These are phyloP conservation scores for Myrmophylax atrothorax DNA, from an alignment of 2,113 vertebrate genomes.

Conservation along the genomic window DNA sequence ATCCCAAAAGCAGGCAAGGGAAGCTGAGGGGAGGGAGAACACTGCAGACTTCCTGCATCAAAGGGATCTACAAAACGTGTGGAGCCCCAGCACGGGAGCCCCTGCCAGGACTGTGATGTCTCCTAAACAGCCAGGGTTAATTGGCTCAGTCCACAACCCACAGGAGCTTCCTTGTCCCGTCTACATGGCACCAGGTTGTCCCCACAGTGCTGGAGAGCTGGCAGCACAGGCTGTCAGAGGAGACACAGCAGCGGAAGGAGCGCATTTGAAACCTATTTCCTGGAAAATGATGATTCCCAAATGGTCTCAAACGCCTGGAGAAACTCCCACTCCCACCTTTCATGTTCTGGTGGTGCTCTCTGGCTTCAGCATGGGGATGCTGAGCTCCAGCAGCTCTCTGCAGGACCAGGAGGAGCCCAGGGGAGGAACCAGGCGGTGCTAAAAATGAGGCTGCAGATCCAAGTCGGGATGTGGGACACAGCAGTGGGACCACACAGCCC, in stretches of 20 bases:
- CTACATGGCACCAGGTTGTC: not conserved
- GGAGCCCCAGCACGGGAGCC: not conserved
- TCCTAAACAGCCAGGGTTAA: not conserved
- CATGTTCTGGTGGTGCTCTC: rapidly evolving
- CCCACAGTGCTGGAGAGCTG: rapidly evolving
- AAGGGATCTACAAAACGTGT: not conserved
- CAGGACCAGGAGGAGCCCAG: not conserved
- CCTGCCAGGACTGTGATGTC: not conserved
- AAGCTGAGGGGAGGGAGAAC: not conserved
- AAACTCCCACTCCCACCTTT: not conserved
- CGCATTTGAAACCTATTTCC: not conserved
- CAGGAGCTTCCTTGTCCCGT: not conserved
- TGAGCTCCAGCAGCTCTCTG: not conserved
- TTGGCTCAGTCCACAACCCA: not conserved
- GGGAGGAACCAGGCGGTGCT: not conserved
- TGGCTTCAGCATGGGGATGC: not conserved
- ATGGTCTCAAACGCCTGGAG: not conserved
- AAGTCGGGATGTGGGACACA: rapidly evolving
- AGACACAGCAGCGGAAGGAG: rapidly evolving
- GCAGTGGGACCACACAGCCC: not conserved
- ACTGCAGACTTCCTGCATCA: not conserved
- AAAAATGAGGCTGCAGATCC: not conserved
- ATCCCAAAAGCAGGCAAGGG: not conserved
- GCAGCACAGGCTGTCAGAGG: not conserved
- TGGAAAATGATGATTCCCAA: not conserved